These are phyloP conservation scores for Euphonia xanthogaster DNA, from an alignment of 2,797 vertebrate species.

Conservation along the genomic window DNA sequence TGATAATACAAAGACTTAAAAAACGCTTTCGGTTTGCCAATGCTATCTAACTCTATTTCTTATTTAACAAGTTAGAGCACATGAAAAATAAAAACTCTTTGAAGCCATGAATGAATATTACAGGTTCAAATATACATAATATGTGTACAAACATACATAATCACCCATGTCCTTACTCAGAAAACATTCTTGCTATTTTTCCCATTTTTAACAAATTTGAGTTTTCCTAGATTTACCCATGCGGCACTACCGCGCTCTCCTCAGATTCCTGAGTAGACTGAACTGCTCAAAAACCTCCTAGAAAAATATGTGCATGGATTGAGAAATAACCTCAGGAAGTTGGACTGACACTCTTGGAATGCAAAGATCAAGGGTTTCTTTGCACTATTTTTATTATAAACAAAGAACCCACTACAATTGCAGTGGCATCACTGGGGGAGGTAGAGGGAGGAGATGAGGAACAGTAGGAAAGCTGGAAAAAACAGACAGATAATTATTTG, in stretches of 20 bases:
- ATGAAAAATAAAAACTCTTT: neutral
- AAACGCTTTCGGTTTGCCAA: neutral
- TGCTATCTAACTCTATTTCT: neutral
- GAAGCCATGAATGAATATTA: neutral
- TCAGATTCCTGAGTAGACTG: neutral
- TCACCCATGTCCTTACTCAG: neutral
- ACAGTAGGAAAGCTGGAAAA: slow-evolving; percentile 13
- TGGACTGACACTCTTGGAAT: slow-evolving; percentile 33
- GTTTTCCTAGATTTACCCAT: neutral
- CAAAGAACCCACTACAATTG: slow-evolving; percentile 33
- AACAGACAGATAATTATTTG: neutral
- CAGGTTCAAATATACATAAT: neutral
- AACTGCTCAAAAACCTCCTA: neutral
- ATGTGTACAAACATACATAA: neutral
- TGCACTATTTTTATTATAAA: slow-evolving; percentile 64
- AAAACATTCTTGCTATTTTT: neutral
- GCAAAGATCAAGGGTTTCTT: slow-evolving; percentile 49
- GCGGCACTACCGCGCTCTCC: neutral
- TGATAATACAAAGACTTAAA: neutral
- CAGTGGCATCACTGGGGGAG: slow-evolving; percentile 18
- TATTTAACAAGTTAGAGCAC: neutral
- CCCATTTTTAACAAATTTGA: neutral
- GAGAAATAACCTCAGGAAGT: slow-evolving; percentile 46
- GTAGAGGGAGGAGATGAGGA: neutral
- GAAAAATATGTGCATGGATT: slow-evolving; percentile 33